phyloP scores from a whole-genome alignment of 2,113 vertebrate species.

The Poeciliopsis prolifica region DNA sequence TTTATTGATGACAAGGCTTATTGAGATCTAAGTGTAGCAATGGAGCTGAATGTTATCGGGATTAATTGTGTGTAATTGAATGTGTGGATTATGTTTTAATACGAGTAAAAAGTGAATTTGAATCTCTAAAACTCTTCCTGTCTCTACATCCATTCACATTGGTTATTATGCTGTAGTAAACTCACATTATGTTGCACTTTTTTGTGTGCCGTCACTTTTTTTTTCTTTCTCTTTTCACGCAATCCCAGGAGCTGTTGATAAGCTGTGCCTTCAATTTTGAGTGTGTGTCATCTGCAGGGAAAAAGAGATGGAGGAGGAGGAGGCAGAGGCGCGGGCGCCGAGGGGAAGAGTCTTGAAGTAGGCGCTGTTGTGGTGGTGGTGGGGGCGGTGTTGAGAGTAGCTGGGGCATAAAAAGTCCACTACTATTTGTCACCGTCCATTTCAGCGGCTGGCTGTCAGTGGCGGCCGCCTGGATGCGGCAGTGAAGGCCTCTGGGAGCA shows the following conservation, averaged over 20 bases:
- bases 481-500: slow-evolving; percentile 64
- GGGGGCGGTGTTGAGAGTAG: slow-evolving; percentile 32
- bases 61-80: background rate
- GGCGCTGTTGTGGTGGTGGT: background rate
- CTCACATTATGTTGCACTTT: background rate
- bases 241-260: slow-evolving; percentile 41
- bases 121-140: background rate
- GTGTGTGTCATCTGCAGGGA: slow-evolving; percentile 36
- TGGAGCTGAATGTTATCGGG: background rate
- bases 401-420: slow-evolving; percentile 62
- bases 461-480: slow-evolving; percentile 30
- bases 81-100: background rate
- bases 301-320: slow-evolving; percentile 25
- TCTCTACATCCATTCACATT: background rate
- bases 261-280: slow-evolving; percentile 35
- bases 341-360: slow-evolving; percentile 4
- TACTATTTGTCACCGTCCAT: slow-evolving; percentile 65
- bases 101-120: background rate
- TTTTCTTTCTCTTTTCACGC: background rate
- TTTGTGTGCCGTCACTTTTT: background rate
- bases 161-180: no score
- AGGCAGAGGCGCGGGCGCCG: background rate
- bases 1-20: slow-evolving; percentile 7
- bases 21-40: background rate
- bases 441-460: slow-evolving; percentile 51